Evolutionary conservation across 2,797 vertebrate species (phyloP), one percentile per base, ranked within the genome.

Genomic region (Onychomys arenicola): DNA sequence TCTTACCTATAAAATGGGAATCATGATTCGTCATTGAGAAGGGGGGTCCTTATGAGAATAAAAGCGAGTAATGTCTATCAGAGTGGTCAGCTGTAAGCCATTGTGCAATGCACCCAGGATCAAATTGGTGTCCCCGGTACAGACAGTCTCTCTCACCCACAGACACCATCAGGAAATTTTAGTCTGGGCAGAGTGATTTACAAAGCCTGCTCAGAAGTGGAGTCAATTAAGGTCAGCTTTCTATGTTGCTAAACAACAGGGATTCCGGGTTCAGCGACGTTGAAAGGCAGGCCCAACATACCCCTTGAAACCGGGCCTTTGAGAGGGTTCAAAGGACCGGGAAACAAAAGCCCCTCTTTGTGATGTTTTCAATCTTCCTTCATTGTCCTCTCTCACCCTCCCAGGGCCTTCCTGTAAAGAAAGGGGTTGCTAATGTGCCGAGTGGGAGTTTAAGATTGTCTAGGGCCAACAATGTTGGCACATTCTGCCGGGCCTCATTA

Each of bases 141-240:
- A 37, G 23, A 71, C 1, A 27, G 73, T 73, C 43, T 49, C 14
- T 75, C 57, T 94, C 78, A 59, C 90, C 69, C 6, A 49, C 85
- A 89, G 95, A 93, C 78, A n/a, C 86, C 88, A 1, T 97, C 95
- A 89, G 25, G 1, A 98, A 97, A 97, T 98, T 96, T 97, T 98
- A 94, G 81, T 96, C 97, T 82, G 98, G 97, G 97, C 97, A 97
- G 96, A 98, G 98, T 98, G 98, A 98, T 98, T 99, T 98, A 98
- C 98, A 97, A 98, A 99, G 98, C 98, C 97, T 93, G 94, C 97
- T 98, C 96, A 73, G 98, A 98, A 98, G 98, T 98, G 98, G 98
- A 99, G 99, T 99, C 99, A 99, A 99, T 99, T 99, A 99, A 99
- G 99, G 99, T 99, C 99, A 99, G 99, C 99, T 99, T 99, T 99